Evolutionary conservation across 1,140 invertebrate genomes (phyloP), one percentile per base, ranked within the genome.

Genomic region (Sarcophaga bullata): DNA sequence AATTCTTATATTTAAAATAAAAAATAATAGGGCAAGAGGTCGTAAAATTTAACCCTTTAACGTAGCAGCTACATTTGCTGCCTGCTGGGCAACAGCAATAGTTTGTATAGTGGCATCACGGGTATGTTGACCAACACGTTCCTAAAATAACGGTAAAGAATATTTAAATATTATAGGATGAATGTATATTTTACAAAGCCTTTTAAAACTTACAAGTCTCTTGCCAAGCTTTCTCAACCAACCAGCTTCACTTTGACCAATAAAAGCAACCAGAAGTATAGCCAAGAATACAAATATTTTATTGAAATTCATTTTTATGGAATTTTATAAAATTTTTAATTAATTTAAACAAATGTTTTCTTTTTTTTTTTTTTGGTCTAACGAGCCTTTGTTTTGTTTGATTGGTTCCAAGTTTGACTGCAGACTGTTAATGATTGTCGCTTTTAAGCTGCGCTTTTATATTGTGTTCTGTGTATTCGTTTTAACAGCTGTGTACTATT

Each of bases 291-390:
- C 58, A 17, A 88, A 88, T 73, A 86, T 62, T 73, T 86, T 86
- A 81, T 85, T 54, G 54, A 88, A 88, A 83, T 88, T 87, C 87
- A 88, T 88, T 58, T 83, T 86, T 87, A 80, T 87, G 72, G 17
- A 89, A 89, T 85, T 89, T 52, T 9, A 6, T 80, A 13, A 13
- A 50, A 7, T 78, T 54, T 80, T 80, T 17, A 48, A 76, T 47
- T 37, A 37, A 0, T 68, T 25, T 68, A 68, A 68, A 68, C 62
- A 68, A 19, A 9, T 25, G 62, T 19, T 19, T 68, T 68, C 19
- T 37, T 37, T 37, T 37, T 2, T 37, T 37, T 78, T 78, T 9
- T 78, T 48, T 47, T 10, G 13, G 46, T 10, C 48, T 78, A 13
- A 19, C 1, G 0, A 3, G 48, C 25, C 25, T 37, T 37, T 37